These are phyloP conservation scores for Poecile montanus DNA, from an alignment of 2,797 vertebrate species.

Conservation along the genomic window DNA sequence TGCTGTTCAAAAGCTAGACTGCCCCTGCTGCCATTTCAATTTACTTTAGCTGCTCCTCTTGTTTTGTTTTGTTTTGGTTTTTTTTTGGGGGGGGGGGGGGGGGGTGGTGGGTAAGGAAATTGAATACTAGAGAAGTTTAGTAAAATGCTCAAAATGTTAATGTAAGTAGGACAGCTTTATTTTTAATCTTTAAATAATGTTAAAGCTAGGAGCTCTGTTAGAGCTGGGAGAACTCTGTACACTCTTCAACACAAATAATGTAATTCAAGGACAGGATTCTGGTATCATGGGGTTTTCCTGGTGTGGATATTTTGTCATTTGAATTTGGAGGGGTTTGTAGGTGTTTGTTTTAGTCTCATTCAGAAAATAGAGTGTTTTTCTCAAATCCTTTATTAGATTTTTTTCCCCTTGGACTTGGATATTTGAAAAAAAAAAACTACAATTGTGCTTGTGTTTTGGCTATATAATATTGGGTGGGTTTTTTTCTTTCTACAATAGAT, in stretches of 20 bases:
- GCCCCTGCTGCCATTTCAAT: rapidly evolving
- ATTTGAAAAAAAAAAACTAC: neutral
- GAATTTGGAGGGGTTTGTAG: neutral
- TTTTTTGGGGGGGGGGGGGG: too few relatives aligned
- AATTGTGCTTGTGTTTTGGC: neutral
- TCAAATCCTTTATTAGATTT: neutral
- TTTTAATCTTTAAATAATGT: neutral
- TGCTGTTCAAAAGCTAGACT: neutral
- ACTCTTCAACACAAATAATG: neutral
- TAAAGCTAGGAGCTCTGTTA: neutral
- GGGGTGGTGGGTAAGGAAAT: neutral
- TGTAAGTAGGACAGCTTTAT: neutral
- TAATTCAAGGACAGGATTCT: neutral
- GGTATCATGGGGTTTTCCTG: neutral
- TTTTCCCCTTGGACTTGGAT: neutral
- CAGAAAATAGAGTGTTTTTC: neutral
- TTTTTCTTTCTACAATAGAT: neutral
- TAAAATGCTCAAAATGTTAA: neutral
- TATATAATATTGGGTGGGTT: neutral
- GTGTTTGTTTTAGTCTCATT: neutral
- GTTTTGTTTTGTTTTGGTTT: too few relatives aligned
- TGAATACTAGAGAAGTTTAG: neutral
- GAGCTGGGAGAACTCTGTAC: neutral
- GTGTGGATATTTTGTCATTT: neutral
- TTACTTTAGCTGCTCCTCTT: neutral